Conservation (phyloP, 2,113 vertebrate genomes). For the Tupaia tana region DNA sequence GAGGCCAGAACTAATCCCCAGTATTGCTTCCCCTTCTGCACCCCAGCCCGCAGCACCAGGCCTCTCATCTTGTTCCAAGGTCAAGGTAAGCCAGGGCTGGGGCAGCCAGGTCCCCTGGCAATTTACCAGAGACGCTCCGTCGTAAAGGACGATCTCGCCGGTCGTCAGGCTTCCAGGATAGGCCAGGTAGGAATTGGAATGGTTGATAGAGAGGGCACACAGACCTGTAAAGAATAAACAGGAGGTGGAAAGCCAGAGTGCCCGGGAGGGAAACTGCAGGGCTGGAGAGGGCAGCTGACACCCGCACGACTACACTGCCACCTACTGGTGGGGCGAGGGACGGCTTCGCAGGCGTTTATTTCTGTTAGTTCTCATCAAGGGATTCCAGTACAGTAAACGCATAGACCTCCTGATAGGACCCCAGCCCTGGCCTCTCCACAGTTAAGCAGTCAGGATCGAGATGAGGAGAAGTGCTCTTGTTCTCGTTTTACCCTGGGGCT, state of each 20-base stretch:
- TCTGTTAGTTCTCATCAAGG: neutral
- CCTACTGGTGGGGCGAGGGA: slow-evolving; percentile 80
- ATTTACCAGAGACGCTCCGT: slow-evolving; percentile 96
- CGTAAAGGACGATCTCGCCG: slow-evolving; percentile 95
- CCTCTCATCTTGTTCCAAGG: slow-evolving; percentile 52
- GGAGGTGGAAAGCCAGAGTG: neutral
- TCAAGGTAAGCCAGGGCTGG: neutral
- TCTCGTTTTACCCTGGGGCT: neutral
- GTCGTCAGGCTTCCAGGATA: slow-evolving; percentile 94
- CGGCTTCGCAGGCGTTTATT: neutral
- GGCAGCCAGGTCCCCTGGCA: neutral
- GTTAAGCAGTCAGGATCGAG: neutral
- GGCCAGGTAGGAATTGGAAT: slow-evolving; percentile 96
- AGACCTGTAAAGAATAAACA: slow-evolving; percentile 88
- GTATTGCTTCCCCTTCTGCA: neutral
- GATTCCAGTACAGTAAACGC: neutral
- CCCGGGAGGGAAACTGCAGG: neutral
- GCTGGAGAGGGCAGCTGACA: neutral
- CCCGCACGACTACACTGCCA: slow-evolving; percentile 70
- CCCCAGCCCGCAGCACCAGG: neutral
- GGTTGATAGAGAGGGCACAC: slow-evolving; percentile 95
- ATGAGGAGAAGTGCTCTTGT: neutral
- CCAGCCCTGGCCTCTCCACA: too few species aligned
- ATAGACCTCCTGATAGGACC: neutral
- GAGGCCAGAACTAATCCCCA: neutral